Base-by-base conservation (phyloP, 2,113 vertebrate species). In the Rostratula benghalensis region DNA sequence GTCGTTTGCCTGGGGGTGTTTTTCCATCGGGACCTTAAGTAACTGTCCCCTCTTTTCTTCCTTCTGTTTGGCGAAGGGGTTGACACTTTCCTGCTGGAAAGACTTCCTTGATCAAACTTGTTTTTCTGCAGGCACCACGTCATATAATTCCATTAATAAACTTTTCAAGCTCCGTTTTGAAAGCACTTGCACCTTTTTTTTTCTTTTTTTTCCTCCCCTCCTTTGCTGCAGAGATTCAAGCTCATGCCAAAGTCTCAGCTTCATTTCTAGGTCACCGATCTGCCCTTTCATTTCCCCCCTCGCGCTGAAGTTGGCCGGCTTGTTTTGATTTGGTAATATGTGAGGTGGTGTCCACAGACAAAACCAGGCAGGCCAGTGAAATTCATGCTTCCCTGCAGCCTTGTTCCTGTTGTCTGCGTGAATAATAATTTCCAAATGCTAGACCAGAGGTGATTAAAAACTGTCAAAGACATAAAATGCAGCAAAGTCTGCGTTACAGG, bases 201-300 rank as follows among this genome's bases (percentile, higher is more conserved):
- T 60, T 53, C 30, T 37, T 33, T 33, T 33, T 12, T n/a, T 39
- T 33, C 50, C 18, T 6, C 22, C 37, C 50, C 18, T 6, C 22
- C 37, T 89, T 68, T 79, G 69, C 81, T 84, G 54, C 67, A 84
- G 63, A 63, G 84, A 73, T 91, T 85, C 87, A 54, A 89, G 67
- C 81, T 91, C 75, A 63, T 75, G 90, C 82, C 68, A 78, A 51
- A 95, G 73, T 81, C 73, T 88, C 79, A 28, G 82, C 95, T 92
- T 94, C 45, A 4, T 94, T 96, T 96, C 89, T 94, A 96, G 95
- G 96, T 97, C 95, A 95, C 90, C 0, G 5, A 21, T 85, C 94
- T 96, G 95, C 95, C 94, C 94, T 96, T 90, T 94, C 92, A 87
- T 94, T 95, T 95, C 93, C 90, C 92, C 87, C 92, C 86, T 89